Base-by-base conservation (phyloP, 1,140 invertebrate genomes). In the Cepaea nemoralis region DNA sequence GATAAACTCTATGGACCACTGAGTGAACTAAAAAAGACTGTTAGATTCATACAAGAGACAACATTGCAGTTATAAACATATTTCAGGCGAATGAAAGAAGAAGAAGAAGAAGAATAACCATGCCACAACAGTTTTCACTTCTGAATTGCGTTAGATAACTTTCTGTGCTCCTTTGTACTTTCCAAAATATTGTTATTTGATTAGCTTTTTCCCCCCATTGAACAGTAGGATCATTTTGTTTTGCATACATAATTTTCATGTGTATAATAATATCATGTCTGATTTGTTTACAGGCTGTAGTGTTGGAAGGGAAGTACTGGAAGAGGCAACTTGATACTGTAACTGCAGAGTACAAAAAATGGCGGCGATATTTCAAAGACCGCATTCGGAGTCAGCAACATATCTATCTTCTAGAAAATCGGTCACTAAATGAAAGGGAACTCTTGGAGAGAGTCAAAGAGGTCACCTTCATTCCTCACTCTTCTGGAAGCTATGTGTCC, bases 311-410 rank as follows among this genome's bases (percentile, higher is more conserved):
- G 66, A 99, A 99, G 94, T 99, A 99, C 92, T 99, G 98, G 98
- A 99, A 99, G 93, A 92, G 98, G 90, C 95, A 97, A 92, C 94
- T 98, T 77, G 96, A 97, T 85, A 98, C 97, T 33, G 97, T 99
- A 31, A 98, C 97, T 87, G 97, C 97, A 76, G 98, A 99, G 93
- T 99, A 99, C 93, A 99, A 99, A 94, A 98, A 98, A 95, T 99
- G 98, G 98, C 94, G 98, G 67, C 95, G 97, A 92, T 99, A 97
- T 93, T 97, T 96, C 92, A 95, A 96, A 88, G 82, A 85, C 35
- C 73, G 82, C 16, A 83, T 85, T 37, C 78, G 83, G 16, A 69
- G 81, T 63, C 63, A 73, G 16, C 74, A 74, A 31, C 55, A 69
- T 31, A 45, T 66, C 59, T 27, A 82, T 77, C 45, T 69, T 55